Evolutionary conservation across 2,888 invertebrate genomes (phyloP), one percentile per base, ranked within the genome.

Genomic region (Drosophila aldrichi): DNA sequence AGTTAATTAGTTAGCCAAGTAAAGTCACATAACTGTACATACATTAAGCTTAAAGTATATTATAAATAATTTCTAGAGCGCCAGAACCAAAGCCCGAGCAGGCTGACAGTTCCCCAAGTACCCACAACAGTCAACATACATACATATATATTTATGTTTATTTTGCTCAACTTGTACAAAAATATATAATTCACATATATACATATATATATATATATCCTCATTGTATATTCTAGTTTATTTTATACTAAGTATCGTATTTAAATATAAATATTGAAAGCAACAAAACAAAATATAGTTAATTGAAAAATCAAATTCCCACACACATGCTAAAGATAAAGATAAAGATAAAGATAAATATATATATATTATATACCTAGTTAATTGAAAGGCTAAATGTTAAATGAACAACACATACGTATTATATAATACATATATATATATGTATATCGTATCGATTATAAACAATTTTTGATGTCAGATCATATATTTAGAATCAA

Each of bases 381-480:
- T 75, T 79, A 79, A 79, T 72, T 79, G 69, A 70, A 79, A 79
- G 80, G 70, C 76, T 75, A 75, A 79, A 55, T 79, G 55, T 79
- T 64, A 66, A 74, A 63, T 65, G 70, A 74, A 74, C 43, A 46
- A 75, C 61, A 75, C 72, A 79, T 74, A 76, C 68, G 73, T 81
- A 77, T 81, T 81, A 80, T 71, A 70, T n/a, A 66, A 29, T 25
- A 25, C n/a, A 48, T 48, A 29, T 62, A 65, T 61, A 49, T 58
- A 68, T 64, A 70, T 40, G 63, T 74, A 74, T 67, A 66, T 62
- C 58, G 64, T 67, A 80, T 63, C 52, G 71, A 70, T 69, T 68
- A 70, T 49, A 62, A 46, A 22, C 38, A 18, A 29, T 62, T 68
- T 66, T 61, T 58, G 63, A 74, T 69, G 79, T 74, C 46, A 65